phyloP scores from a whole-genome alignment of 2,797 vertebrate genomes.

The Xiphophorus birchmanni region DNA sequence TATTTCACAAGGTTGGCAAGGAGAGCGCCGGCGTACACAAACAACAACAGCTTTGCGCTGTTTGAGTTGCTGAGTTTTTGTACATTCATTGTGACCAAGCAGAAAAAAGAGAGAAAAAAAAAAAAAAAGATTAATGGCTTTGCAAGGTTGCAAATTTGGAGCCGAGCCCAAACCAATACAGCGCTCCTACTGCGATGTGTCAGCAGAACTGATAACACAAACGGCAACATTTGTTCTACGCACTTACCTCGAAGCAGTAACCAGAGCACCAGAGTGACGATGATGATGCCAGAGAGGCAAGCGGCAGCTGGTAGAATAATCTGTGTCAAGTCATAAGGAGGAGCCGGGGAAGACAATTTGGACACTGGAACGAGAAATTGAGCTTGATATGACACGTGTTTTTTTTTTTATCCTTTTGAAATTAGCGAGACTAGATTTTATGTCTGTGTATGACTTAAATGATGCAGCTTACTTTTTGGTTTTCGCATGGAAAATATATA shows the following conservation, averaged over 20 bases:
- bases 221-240: not conserved
- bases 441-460: not conserved
- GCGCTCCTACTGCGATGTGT: not conserved
- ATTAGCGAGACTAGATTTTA: not conserved
- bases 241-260: conserved; percentile 64
- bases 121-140: not conserved
- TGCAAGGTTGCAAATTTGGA: not conserved
- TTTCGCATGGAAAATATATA: not conserved
- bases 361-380: conserved; percentile 35
- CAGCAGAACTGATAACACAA: not conserved
- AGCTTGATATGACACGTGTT: not conserved
- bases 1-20: not conserved
- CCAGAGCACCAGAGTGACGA: conserved; percentile 53
- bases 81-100: not conserved
- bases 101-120: not conserved
- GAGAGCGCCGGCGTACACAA: not conserved
- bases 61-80: not conserved
- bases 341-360: not conserved
- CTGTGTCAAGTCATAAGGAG: conserved; percentile 38
- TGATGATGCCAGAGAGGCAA: conserved; percentile 53
- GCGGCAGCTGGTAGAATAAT: conserved; percentile 47
- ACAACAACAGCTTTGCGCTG: not conserved
- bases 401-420: not conserved
- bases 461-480: not conserved
- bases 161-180: not conserved